Percentiles rank a stretch among this genome's conserved stretches.
Conservation (phyloP, 2,797 vertebrate genomes). For the Loris lydekkerianus region DNA sequence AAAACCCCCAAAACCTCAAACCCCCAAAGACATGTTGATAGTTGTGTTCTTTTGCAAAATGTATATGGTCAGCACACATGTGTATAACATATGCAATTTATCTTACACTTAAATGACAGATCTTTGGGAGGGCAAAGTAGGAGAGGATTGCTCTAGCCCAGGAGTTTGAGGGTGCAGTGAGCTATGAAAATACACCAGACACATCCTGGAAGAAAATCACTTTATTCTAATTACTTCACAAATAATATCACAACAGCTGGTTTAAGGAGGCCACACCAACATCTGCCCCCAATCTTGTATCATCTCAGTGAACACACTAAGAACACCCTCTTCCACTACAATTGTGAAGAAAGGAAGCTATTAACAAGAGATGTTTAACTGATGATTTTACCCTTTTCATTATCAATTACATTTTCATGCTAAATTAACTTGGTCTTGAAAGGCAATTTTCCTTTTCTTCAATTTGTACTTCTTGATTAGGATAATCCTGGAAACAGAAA, state of each 20-base stretch:
- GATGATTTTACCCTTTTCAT: slow-evolving; percentile 38
- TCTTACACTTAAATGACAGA: neutral
- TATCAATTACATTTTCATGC: slow-evolving; percentile 26
- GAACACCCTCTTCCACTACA: neutral
- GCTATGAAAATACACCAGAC: neutral
- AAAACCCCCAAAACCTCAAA: no score
- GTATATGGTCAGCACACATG: neutral
- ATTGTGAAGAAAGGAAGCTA: neutral
- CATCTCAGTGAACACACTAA: neutral
- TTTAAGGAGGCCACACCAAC: slow-evolving; percentile 49
- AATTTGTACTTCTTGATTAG: slow-evolving; percentile 72
- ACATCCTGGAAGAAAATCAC: slow-evolving; percentile 59
- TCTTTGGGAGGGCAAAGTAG: no score
- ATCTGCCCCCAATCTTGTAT: neutral
- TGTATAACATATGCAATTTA: neutral
- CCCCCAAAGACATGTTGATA: neutral
- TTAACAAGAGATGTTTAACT: neutral
- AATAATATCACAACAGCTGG: slow-evolving; percentile 47
- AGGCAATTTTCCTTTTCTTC: slow-evolving; percentile 68
- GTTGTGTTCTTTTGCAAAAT: neutral
- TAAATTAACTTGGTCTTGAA: slow-evolving; percentile 59
- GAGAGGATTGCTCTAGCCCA: no score
- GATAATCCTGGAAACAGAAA: slow-evolving; percentile 86
- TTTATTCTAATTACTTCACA: slow-evolving; percentile 75
- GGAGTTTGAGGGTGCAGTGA: no score